These are phyloP conservation scores for Bombus sylvicola DNA, from an alignment of 1,140 invertebrate genomes.

Conservation along the genomic window DNA sequence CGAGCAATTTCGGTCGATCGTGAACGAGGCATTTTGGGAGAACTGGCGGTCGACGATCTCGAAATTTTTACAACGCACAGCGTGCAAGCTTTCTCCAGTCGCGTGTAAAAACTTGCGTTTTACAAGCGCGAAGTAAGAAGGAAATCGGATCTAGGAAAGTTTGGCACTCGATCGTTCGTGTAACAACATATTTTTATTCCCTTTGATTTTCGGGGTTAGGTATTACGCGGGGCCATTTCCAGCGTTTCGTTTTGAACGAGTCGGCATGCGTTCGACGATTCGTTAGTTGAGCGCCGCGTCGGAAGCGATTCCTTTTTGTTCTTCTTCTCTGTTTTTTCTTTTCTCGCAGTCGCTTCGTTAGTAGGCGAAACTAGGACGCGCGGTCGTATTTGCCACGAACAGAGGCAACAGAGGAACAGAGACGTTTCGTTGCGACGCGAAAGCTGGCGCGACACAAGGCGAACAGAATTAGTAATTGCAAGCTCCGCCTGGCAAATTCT, in stretches of 20 bases:
- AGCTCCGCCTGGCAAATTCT: conserved; percentile 9
- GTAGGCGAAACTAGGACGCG: conserved; percentile 1
- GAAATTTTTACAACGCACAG: background rate
- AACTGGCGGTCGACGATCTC: background rate
- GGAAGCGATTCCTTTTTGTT: conserved; percentile 3
- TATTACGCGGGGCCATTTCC: background rate
- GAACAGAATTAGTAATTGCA: conserved; percentile 21
- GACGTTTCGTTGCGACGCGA: conserved; percentile 10
- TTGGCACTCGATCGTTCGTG: background rate
- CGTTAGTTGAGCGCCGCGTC: conserved; percentile 3
- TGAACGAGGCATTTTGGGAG: background rate
- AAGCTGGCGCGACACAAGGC: background rate
- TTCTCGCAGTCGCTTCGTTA: conserved; percentile 14
- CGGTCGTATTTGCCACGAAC: conserved; percentile 18
- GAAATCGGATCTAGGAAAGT: background rate
- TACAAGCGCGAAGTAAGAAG: background rate
- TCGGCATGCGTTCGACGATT: conserved; percentile 11
- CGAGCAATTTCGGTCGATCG: background rate
- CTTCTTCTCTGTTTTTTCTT: background rate
- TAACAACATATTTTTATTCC: conserved; percentile 1
- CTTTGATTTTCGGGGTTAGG: background rate
- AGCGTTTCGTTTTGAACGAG: background rate
- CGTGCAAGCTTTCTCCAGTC: background rate
- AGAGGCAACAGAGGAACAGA: background rate
- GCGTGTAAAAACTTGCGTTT: conserved; percentile 13